Conservation (phyloP, 2,888 invertebrate species). For the Antheraea yamamai region DNA sequence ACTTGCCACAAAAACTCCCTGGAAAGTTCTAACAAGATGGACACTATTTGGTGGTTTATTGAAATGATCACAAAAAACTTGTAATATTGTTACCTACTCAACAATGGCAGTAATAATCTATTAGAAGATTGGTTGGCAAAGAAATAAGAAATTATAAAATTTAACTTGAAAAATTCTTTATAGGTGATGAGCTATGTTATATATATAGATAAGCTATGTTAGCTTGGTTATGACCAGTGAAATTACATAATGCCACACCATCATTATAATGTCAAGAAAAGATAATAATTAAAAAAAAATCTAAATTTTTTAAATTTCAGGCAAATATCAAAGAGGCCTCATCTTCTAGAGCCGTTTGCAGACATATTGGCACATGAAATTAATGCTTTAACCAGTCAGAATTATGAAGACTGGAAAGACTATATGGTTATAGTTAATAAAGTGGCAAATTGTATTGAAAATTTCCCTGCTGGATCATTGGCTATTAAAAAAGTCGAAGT, state of each 20-base stretch:
- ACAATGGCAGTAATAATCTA: no score
- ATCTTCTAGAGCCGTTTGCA: slow-evolving; percentile 51
- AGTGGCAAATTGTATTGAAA: slow-evolving; percentile 59
- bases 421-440: slow-evolving; percentile 48
- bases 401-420: slow-evolving; percentile 31
- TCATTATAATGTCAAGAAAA: neutral
- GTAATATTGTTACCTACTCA: no score
- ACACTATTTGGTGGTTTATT: no score
- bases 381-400: slow-evolving; percentile 25
- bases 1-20: no score
- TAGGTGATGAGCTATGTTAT: no score
- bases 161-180: no score
- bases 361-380: slow-evolving; percentile 45
- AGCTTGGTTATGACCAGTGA: no score
- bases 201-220: no score
- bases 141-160: no score
- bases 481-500: slow-evolving; percentile 49
- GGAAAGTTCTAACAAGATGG: no score
- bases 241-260: neutral
- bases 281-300: neutral
- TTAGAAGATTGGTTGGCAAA: no score
- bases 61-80: no score
- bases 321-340: slow-evolving; percentile 51
- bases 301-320: slow-evolving; percentile 41
- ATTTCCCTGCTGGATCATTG: slow-evolving; percentile 55